These are phyloP conservation scores for Okapia johnstoni DNA, from an alignment of 2,113 vertebrate genomes.

Conservation along the genomic window DNA sequence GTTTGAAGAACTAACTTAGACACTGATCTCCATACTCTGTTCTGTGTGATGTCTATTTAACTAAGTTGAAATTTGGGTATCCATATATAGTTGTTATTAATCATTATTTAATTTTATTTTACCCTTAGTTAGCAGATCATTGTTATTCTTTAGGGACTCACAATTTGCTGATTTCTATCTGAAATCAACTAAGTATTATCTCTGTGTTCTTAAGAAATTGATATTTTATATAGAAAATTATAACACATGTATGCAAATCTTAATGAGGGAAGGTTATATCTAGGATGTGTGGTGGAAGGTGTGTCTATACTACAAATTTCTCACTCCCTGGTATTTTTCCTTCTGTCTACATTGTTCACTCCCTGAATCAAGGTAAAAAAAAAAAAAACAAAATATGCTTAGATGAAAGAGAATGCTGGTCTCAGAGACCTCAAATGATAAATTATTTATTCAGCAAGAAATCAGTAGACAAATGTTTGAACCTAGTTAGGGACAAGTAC, in stretches of 20 bases:
- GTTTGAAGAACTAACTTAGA: not conserved
- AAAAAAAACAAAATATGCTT: not conserved
- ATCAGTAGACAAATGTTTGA: not conserved
- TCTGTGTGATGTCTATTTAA: not conserved
- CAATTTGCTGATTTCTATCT: not conserved
- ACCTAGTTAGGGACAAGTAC: not conserved
- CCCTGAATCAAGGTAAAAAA: not conserved
- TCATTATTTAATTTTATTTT: not conserved
- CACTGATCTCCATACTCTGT: not conserved
- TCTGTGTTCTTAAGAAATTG: not conserved
- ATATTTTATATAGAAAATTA: not conserved
- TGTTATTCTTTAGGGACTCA: not conserved
- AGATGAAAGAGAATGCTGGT: not conserved
- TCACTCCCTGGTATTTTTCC: not conserved
- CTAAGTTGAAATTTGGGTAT: not conserved
- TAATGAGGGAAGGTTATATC: accelerated
- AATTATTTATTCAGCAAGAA: not conserved
- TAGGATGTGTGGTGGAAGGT: not conserved
- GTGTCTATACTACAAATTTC: not conserved
- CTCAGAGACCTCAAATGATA: not conserved
- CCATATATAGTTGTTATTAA: not conserved
- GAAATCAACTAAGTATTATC: not conserved
- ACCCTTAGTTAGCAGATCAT: not conserved
- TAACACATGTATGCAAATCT: not conserved
- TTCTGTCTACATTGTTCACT: not conserved